Conservation (phyloP, 2,113 vertebrate genomes). For the Speoplatyrhinus poulsoni region DNA sequence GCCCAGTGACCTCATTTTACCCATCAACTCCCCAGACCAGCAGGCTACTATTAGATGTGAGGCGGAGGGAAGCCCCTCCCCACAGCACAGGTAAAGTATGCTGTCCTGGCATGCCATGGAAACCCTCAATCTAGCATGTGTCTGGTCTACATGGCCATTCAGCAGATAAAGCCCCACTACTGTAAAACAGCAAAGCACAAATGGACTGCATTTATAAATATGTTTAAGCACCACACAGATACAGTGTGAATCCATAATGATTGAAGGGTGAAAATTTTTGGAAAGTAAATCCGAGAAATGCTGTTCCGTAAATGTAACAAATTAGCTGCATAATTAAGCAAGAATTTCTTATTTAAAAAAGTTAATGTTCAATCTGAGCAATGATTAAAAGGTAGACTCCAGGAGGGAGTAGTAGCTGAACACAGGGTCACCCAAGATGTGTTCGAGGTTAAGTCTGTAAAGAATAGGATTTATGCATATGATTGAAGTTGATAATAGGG, state of each 20-base stretch:
- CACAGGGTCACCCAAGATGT: slow-evolving; percentile 42
- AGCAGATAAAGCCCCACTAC: slow-evolving; percentile 12
- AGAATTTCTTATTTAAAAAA: not conserved
- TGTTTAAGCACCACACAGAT: too few relatives aligned
- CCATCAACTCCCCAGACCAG: slow-evolving; percentile 73
- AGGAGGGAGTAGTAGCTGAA: slow-evolving; percentile 36
- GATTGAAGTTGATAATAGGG: slow-evolving; percentile 53
- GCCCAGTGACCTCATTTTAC: slow-evolving; percentile 78
- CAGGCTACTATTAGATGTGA: slow-evolving; percentile 72
- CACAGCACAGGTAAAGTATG: slow-evolving; percentile 73
- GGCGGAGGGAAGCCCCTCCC: slow-evolving; percentile 69
- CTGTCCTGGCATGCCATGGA: slow-evolving; percentile 8
- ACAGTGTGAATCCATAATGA: too few relatives aligned
- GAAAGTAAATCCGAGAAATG: too few relatives aligned
- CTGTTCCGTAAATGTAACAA: not conserved
- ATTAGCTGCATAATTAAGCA: slow-evolving; percentile 49
- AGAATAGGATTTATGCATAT: slow-evolving; percentile 46
- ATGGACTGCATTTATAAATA: slow-evolving; percentile 27
- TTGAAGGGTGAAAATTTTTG: too few relatives aligned
- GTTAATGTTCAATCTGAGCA: slow-evolving; percentile 31
- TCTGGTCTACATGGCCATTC: not conserved
- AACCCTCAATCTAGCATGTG: not conserved
- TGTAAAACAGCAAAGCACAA: slow-evolving; percentile 41
- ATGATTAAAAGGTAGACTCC: slow-evolving; percentile 38
- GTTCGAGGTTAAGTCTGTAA: slow-evolving; percentile 57